Evolutionary conservation across 2,888 invertebrate genomes (phyloP), one percentile per base, ranked within the genome.

Genomic region (Tetanocera ferruginea): DNA sequence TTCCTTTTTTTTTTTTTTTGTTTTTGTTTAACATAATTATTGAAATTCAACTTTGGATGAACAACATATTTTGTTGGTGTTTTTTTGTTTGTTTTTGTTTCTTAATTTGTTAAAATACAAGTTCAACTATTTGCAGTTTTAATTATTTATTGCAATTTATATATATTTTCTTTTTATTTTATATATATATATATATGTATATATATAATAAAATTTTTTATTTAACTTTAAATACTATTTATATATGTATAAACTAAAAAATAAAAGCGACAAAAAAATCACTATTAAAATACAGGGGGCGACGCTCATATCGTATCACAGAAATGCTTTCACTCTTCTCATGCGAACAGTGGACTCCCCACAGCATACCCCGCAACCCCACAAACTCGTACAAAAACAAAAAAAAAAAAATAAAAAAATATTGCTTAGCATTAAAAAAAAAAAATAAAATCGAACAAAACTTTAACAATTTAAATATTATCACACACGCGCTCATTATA

Each of bases 271-370:
- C 66, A 31, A 66, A 71, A 57, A 73, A 49, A 73, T 73, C 62
- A 73, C 73, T 73, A 43, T 62, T 37, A 49, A 49, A 43, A 74
- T 60, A 76, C 60, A 70, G 69, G 34, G 52, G 34, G 62, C 69
- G 62, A 69, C 70, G 87, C 89, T 87, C 88, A 89, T 87, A 89
- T 87, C 88, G 89, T 88, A 89, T 89, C 89, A 89, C 89, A 89
- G 89, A 87, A 89, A 88, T 87, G 89, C 89, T 89, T 86, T 84
- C 81, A 83, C 83, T 81, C 75, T 66, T 34, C 55, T 55, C 51
- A 57, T 34, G 23, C 72, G 34, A 57, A 57, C 72, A 34, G 19
- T 57, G 72, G 55, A 57, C 72, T 28, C 17, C 49, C 17, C 23
- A 37, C 70, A 28, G 23, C 43, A 19, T 19, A 67, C 14, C 43